A percentile compares a stretch with the other conserved stretches of the same genome.
Evolutionary conservation across 2,888 invertebrate species (phyloP).

Genomic region (Parascotia fuliginaria): DNA sequence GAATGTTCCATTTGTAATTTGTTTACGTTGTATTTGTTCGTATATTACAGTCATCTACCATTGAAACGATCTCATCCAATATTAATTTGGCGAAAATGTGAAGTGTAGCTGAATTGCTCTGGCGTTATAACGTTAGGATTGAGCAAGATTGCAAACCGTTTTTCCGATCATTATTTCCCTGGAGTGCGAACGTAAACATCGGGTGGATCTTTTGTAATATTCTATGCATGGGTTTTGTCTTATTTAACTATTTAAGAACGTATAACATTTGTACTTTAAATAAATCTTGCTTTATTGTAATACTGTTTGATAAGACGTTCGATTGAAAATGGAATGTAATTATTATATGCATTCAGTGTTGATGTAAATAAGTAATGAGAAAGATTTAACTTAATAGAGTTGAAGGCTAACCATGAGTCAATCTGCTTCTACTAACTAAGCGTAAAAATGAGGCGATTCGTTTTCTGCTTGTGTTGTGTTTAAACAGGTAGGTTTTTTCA

Average conservation of each 20-base stretch:
- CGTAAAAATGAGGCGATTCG: too few species aligned
- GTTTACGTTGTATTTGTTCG: conserved; percentile 20
- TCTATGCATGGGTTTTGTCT: conserved; percentile 43
- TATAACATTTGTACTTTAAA: not conserved
- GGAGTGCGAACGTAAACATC: conserved; percentile 43
- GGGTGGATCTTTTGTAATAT: conserved; percentile 40
- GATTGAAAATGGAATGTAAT: too few species aligned
- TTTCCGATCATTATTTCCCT: conserved; percentile 51
- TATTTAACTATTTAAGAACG: conserved; percentile 21
- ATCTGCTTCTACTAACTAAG: too few species aligned
- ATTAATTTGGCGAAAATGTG: conserved; percentile 39
- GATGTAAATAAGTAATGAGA: too few species aligned
- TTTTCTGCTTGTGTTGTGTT: too few species aligned
- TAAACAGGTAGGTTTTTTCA: too few species aligned
- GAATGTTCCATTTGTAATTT: conserved; percentile 21
- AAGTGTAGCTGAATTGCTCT: conserved; percentile 26
- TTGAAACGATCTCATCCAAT: conserved; percentile 37
- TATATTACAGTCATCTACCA: conserved; percentile 26
- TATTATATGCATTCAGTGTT: too few species aligned
- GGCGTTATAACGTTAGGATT: conserved; percentile 22
- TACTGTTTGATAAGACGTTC: too few species aligned
- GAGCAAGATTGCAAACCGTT: conserved; percentile 34
- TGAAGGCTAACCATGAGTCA: too few species aligned
- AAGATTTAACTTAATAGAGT: too few species aligned
- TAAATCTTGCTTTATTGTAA: not conserved